Base-by-base conservation (phyloP, 2,888 invertebrate species). In the Eilema depressum region DNA sequence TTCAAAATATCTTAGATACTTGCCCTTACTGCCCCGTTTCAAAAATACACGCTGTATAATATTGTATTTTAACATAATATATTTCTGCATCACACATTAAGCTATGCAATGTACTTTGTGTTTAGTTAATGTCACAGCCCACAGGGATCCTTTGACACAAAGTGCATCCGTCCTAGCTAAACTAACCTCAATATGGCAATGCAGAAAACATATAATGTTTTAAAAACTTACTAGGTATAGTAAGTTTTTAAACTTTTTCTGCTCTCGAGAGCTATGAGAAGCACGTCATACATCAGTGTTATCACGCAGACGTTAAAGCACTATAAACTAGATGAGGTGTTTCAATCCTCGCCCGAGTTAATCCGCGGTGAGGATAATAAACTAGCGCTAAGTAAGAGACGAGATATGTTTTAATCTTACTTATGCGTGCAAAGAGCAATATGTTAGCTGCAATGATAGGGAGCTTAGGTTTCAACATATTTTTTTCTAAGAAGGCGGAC, bases 401-500 rank as follows among this genome's bases (percentile, higher is more conserved):
- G 33, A 67, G 57, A 70, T 65, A 70, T 14, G 69, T 66, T 77
- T 66, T 68, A 77, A 77, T 75, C 75, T 69, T 69, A 72, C 60
- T 70, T 63, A 67, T 56, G 70, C 25, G 23, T 41, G 41, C 56
- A 63, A 30, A 26, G 23, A 14, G 30, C 66, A 60, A 70, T 69
- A 62, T 72, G 65, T 70, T 68, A 23, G 17, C 69, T 33, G 25
- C 62, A 63, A 47, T 41, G 62, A 56, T 56, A 33, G 33, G 20
- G n/a, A 53, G 41, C 28, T 64, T 53, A 28, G 25, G 11, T 26
- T 4, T 41, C 25, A 63, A 25, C 23, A 37, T 37, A 25, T 62
- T 23, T 62, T 33, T 23, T 33, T 33, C n/a, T 33, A 41, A 41
- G 41, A 41, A 41, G 17, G 41, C 17, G 3, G 17, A 41, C 17